These are phyloP conservation scores for Neoarius graeffei DNA, from an alignment of 2,113 vertebrate genomes.

Conservation along the genomic window DNA sequence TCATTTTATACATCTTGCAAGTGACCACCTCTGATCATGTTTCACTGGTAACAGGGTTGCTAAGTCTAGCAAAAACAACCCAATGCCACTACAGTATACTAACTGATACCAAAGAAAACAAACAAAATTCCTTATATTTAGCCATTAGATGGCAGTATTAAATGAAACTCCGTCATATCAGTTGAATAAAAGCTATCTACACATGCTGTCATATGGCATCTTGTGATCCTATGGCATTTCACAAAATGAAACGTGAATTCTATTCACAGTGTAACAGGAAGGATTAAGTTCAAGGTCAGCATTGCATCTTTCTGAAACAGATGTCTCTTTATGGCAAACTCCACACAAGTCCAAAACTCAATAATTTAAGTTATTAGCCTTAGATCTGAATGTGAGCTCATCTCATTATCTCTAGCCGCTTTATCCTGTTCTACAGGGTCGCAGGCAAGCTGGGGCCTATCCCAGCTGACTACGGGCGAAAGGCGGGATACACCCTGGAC, in stretches of 20 bases:
- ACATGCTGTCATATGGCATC: not conserved
- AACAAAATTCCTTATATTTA: not conserved
- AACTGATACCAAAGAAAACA: not conserved
- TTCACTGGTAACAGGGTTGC: not conserved
- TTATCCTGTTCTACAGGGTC: no score
- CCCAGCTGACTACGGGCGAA: no score
- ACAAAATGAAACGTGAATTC: not conserved
- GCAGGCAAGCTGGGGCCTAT: no score
- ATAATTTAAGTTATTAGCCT: no score
- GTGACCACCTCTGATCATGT: not conserved
- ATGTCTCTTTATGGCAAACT: not conserved
- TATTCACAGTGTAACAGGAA: no score
- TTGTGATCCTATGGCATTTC: not conserved
- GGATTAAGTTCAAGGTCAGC: no score
- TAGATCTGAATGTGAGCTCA: not conserved
- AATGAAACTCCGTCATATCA: not conserved
- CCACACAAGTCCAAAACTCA: no score
- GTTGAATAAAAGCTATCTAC: not conserved
- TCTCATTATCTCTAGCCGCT: no score
- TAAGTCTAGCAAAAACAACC: not conserved
- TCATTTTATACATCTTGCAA: not conserved
- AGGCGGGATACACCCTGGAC: no score
- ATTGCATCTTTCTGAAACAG: not conserved
- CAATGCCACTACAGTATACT: not conserved
- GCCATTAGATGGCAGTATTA: not conserved